Conservation (phyloP, 2,888 invertebrate species). For the Hyposoter didymator region DNA sequence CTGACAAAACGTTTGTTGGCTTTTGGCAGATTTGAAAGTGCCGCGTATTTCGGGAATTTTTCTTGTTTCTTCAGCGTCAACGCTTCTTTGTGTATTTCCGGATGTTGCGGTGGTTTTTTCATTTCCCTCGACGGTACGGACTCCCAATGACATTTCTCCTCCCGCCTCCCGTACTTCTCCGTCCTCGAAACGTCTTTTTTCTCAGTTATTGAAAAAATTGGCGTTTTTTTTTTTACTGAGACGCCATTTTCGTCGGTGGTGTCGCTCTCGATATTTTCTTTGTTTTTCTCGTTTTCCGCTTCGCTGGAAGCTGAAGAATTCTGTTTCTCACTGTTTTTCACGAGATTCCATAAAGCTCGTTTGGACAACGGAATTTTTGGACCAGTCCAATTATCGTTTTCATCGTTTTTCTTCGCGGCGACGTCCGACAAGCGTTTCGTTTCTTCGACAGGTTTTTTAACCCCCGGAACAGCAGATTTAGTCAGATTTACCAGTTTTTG, state of each 20-base stretch:
- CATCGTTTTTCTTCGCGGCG: neutral
- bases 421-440: neutral
- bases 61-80: neutral
- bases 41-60: neutral
- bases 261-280: neutral
- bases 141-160: conserved; percentile 17
- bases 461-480: neutral
- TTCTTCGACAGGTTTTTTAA: neutral
- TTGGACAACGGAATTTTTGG: conserved; percentile 15
- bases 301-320: neutral
- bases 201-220: neutral
- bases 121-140: conserved; percentile 46
- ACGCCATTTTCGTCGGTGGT: neutral
- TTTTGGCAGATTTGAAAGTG: conserved; percentile 10
- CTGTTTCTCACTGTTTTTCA: conserved; percentile 1
- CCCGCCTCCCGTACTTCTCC: neutral
- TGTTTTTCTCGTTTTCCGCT: neutral
- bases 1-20: conserved; percentile 22
- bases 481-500: neutral
- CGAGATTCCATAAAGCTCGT: conserved; percentile 29
- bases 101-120: neutral
- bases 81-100: conserved; percentile 10
- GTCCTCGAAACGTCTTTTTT: neutral
- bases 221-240: conserved; percentile 15
- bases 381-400: neutral